Evolutionary conservation across 2,113 vertebrate genomes (phyloP).

Genomic region (Vimba vimba): DNA sequence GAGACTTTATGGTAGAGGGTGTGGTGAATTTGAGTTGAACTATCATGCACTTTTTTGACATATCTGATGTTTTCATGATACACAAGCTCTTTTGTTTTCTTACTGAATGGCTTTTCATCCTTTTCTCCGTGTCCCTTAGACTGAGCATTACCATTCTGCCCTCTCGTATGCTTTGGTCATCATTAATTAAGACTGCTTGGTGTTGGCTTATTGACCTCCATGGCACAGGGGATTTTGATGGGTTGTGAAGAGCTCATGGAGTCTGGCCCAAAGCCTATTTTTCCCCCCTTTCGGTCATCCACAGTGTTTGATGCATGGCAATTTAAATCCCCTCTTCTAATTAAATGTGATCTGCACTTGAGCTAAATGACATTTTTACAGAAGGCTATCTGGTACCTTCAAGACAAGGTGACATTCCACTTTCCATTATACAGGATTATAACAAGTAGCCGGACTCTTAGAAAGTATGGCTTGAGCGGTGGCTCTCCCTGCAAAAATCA

Average conservation of each 20-base stretch:
- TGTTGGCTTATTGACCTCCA: conserved; percentile 79
- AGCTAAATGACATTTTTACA: conserved; percentile 81
- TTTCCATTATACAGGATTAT: conserved; percentile 82
- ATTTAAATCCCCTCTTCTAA: conserved; percentile 84
- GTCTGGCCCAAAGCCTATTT: conserved; percentile 77
- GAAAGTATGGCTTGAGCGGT: conserved; percentile 65
- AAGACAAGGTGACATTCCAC: conserved; percentile 84
- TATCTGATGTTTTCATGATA: neutral
- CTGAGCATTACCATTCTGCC: conserved; percentile 70
- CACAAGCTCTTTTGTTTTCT: conserved; percentile 7
- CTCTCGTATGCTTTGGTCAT: conserved; percentile 72
- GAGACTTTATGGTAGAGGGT: neutral
- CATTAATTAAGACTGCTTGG: conserved; percentile 80
- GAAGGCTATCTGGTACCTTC: conserved; percentile 79
- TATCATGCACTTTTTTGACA: neutral
- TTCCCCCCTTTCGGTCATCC: conserved; percentile 70
- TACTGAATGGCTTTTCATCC: neutral
- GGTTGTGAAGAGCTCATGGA: conserved; percentile 78
- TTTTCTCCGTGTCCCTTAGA: neutral
- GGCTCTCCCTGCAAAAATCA: conserved; percentile 73
- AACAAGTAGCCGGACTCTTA: conserved; percentile 74
- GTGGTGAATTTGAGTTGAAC: conserved; percentile 6
- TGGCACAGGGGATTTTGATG: conserved; percentile 79
- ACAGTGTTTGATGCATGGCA: conserved; percentile 80
- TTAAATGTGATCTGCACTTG: conserved; percentile 84